Conservation (phyloP, 2,113 vertebrate species). For the Anoura caudifer region DNA sequence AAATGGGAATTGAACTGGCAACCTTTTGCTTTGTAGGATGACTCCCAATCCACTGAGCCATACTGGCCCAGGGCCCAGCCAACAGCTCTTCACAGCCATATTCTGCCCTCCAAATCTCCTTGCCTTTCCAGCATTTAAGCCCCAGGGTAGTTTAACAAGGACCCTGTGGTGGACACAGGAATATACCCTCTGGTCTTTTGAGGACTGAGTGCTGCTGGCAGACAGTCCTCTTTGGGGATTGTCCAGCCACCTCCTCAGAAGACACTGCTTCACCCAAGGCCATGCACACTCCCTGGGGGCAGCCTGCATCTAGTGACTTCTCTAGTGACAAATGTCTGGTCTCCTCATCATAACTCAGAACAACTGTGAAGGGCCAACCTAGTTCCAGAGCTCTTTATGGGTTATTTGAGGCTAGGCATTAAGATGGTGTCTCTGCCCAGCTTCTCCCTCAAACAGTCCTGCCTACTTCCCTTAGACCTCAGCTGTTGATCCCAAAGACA, state of each 20-base stretch:
- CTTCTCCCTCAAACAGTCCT: conserved; percentile 15
- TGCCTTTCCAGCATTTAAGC: not conserved
- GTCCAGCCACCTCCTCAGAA: not conserved
- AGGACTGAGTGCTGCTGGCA: not conserved
- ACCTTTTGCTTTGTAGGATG: too few species aligned
- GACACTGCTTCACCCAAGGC: not conserved
- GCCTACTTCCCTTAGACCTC: not conserved
- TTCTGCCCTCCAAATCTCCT: not conserved
- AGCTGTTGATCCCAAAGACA: not conserved
- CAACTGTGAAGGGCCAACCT: not conserved
- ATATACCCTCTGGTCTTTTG: rapidly evolving
- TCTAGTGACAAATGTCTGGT: not conserved
- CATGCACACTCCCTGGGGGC: not conserved
- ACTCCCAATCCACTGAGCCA: too few species aligned
- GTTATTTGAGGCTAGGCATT: not conserved
- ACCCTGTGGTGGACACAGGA: not conserved
- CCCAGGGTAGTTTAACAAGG: not conserved
- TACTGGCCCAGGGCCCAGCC: not conserved
- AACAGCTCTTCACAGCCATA: not conserved
- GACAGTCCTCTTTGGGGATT: not conserved
- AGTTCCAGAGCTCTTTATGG: not conserved
- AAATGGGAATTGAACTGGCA: too few species aligned
- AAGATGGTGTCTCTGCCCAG: not conserved
- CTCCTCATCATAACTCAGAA: not conserved
- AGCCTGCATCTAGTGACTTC: not conserved